Conservation (phyloP, 2,113 vertebrate genomes). For the Polyodon spathula region DNA sequence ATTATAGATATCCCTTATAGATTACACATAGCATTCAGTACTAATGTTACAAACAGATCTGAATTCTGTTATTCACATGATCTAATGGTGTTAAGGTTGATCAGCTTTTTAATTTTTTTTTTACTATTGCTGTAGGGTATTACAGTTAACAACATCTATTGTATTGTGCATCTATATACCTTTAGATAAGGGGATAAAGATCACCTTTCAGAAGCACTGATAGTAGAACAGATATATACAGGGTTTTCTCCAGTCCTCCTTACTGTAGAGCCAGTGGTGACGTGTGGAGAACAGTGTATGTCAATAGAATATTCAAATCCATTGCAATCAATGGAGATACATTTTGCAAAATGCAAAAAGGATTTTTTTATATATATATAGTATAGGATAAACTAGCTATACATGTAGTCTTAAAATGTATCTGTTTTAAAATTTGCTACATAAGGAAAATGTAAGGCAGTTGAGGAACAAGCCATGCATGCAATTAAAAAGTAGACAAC, state of each 20-base stretch:
- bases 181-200: constrained; percentile 14
- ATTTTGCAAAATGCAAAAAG: constrained; percentile 64
- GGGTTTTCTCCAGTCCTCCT: constrained; percentile 29
- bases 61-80: no score
- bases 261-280: constrained; percentile 29
- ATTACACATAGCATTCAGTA: no score
- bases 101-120: no score
- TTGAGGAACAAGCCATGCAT: constrained; percentile 49
- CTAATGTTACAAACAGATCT: no score
- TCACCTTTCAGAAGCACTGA: constrained; percentile 30
- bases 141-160: constrained; percentile 18
- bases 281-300: constrained; percentile 38
- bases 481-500: constrained; percentile 40
- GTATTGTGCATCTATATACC: constrained; percentile 2
- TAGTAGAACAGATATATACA: constrained; percentile 30
- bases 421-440: constrained; percentile 32
- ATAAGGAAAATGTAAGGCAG: constrained; percentile 48
- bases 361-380: constrained; percentile 24
- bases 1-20: no score
- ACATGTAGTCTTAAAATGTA: constrained; percentile 24
- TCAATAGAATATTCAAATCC: constrained; percentile 35
- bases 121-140: constrained; percentile 23
- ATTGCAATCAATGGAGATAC: constrained; percentile 63
- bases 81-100: no score
- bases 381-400: constrained; percentile 39